Conservation (phyloP, 2,888 invertebrate species). For the Emesis castigata region DNA sequence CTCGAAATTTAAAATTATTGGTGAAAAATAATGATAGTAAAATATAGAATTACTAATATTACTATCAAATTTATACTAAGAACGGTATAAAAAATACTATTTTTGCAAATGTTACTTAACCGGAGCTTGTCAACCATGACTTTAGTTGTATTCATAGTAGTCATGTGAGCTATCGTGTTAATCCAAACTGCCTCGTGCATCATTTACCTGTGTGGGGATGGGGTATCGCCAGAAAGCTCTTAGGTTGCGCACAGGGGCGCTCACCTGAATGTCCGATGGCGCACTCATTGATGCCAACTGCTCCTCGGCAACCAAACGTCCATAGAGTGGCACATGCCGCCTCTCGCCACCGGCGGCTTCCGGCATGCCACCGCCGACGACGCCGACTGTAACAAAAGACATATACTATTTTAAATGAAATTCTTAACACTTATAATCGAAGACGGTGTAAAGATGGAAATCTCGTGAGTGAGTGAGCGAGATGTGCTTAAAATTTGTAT, state of each 20-base stretch:
- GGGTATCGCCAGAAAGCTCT: constrained; percentile 87
- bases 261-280: constrained; percentile 91
- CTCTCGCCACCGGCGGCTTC: constrained; percentile 85
- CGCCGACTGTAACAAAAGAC: constrained; percentile 82
- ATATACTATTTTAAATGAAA: not conserved
- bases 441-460: too few relatives aligned
- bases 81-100: not conserved
- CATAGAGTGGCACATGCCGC: constrained; percentile 95
- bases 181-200: constrained; percentile 85
- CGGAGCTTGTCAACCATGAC: not conserved
- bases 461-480: too few relatives aligned
- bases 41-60: not conserved
- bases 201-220: constrained; percentile 85
- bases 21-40: too few relatives aligned
- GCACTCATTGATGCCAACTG: constrained; percentile 91
- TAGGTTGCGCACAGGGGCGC: constrained; percentile 86
- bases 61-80: not conserved
- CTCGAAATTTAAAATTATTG: too few relatives aligned
- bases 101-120: not conserved
- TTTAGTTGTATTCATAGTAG: not conserved
- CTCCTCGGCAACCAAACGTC: constrained; percentile 96
- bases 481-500: too few relatives aligned
- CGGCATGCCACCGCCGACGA: constrained; percentile 83
- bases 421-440: too few relatives aligned
- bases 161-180: constrained; percentile 14